Conservation (phyloP, 2,888 invertebrate genomes). For the Corythucha ciliata region DNA sequence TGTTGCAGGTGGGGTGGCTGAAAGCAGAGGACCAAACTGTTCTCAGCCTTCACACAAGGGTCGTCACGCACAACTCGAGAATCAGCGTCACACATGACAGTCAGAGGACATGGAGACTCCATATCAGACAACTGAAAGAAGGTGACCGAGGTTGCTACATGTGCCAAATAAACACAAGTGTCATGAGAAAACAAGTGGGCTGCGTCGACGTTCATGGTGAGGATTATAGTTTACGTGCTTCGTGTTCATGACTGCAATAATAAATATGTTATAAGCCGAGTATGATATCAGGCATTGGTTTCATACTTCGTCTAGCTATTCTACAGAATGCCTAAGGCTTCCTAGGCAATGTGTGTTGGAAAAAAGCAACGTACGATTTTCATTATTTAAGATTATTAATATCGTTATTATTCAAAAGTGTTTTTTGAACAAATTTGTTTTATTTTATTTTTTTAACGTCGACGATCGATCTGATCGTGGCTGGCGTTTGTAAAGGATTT, state of each 20-base stretch:
- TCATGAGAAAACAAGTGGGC: constrained; percentile 78
- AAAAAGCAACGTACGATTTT: no score
- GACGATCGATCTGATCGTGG: no score
- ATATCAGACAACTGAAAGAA: constrained; percentile 71
- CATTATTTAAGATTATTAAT: no score
- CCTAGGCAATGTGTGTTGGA: no score
- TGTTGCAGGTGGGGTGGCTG: constrained; percentile 79
- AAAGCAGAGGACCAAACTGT: constrained; percentile 86
- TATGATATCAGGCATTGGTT: no score
- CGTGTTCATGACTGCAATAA: not conserved
- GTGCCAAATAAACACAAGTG: constrained; percentile 84
- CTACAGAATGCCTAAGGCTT: no score
- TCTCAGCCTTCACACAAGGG: constrained; percentile 70
- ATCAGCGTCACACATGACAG: constrained; percentile 75
- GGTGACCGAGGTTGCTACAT: constrained; percentile 81
- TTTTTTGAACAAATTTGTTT: no score
- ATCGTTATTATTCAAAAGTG: no score
- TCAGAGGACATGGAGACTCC: constrained; percentile 69
- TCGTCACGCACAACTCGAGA: constrained; percentile 74
- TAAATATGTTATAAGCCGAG: no score
- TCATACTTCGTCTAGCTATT: no score
- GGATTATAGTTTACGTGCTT: constrained; percentile 37
- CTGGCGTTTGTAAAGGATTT: no score
- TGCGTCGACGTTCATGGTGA: constrained; percentile 82
- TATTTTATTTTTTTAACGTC: no score